phyloP scores from a whole-genome alignment of 2,797 vertebrate species.

The Pristis pectinata region DNA sequence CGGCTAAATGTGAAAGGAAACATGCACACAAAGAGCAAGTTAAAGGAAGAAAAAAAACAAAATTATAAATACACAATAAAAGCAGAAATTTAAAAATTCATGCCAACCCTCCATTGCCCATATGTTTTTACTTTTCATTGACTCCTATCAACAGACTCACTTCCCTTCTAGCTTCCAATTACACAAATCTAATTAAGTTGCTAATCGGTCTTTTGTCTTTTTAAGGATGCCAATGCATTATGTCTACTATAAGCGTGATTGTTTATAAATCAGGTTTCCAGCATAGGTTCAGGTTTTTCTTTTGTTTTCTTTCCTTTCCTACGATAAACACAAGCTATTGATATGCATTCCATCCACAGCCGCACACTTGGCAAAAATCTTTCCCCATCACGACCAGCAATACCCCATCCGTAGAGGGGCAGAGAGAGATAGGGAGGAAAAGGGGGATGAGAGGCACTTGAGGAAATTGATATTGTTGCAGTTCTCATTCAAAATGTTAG shows the following conservation, averaged over 20 bases:
- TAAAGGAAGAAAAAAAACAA: background rate
- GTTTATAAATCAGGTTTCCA: background rate
- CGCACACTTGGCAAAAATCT: background rate
- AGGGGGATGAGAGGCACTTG: background rate
- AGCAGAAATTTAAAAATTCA: background rate
- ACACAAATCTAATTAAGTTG: background rate
- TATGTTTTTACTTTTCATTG: conserved; percentile 1
- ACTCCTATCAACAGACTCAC: background rate
- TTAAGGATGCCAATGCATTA: background rate
- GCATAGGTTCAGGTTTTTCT: background rate
- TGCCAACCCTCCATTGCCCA: conserved; percentile 7
- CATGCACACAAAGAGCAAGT: background rate
- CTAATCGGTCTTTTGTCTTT: background rate
- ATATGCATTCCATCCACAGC: background rate
- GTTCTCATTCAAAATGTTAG: background rate
- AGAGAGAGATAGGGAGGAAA: background rate
- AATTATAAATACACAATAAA: background rate
- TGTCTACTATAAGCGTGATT: background rate
- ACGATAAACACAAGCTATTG: background rate
- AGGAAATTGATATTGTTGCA: background rate
- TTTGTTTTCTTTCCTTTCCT: background rate
- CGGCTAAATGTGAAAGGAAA: background rate
- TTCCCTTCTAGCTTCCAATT: background rate
- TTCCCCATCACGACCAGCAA: background rate
- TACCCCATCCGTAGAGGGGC: background rate